Evolutionary conservation across 2,888 invertebrate genomes (phyloP), one percentile per base, ranked within the genome.

Genomic region (Pardosa pseudoannulata): DNA sequence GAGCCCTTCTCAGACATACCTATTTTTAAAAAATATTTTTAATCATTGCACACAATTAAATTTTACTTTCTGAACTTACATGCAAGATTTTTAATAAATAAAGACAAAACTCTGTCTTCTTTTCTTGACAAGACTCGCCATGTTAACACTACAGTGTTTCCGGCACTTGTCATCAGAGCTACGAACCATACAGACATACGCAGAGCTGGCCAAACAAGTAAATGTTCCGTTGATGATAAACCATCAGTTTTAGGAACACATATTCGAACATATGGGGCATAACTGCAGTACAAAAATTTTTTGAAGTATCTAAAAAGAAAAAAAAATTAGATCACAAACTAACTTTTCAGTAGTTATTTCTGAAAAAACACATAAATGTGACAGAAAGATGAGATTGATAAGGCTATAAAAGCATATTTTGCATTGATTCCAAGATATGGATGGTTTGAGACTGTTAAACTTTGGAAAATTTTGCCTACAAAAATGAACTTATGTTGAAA

Each of bases 21-120:
- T n/a, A n/a, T n/a, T n/a, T n/a, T n/a, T n/a, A n/a, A n/a, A n/a
- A n/a, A n/a, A n/a, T n/a, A n/a, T n/a, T n/a, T n/a, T n/a, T n/a
- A n/a, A n/a, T n/a, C n/a, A n/a, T n/a, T n/a, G n/a, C n/a, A n/a
- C n/a, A n/a, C n/a, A n/a, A n/a, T n/a, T n/a, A n/a, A n/a, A n/a
- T n/a, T n/a, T n/a, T n/a, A n/a, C n/a, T n/a, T n/a, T n/a, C n/a
- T n/a, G 36, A 6, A 56, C 80, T 81, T 90, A 93, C 94, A 93
- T 67, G 95, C 94, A 46, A 95, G 91, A 90, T 95, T 94, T 78
- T 93, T 92, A 79, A 95, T 94, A 70, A 94, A 93, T 89, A 94
- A 92, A 67, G 94, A 94, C 0, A 94, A 92, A 0, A 93, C 93
- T 68, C 92, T 92, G 90, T 94, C 94, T 90, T 94, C 94, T 90